Conservation (phyloP, 2,113 vertebrate genomes). For the Myiozetetes cayanensis region DNA sequence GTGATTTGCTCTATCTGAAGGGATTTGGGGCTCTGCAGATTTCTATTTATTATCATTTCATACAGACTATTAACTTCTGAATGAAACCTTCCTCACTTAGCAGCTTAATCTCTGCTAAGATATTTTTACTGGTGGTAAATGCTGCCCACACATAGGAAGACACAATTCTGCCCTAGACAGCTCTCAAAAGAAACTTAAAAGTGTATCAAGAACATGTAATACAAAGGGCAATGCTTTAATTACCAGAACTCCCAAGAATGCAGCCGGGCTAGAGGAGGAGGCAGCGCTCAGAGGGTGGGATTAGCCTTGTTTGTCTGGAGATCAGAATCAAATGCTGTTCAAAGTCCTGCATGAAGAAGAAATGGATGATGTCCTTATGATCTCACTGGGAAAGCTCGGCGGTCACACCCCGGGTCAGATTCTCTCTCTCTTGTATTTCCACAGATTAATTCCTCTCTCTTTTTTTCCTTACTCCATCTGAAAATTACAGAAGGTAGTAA, state of each 20-base stretch:
- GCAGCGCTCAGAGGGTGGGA: background rate
- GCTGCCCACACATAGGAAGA: slow-evolving; percentile 35
- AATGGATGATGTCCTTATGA: slow-evolving; percentile 17
- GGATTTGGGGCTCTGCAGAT: background rate
- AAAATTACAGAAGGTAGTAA: slow-evolving; percentile 9
- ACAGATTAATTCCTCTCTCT: background rate
- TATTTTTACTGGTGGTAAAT: slow-evolving; percentile 3
- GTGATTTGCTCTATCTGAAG: background rate
- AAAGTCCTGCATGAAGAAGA: slow-evolving; percentile 33
- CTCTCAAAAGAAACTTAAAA: background rate
- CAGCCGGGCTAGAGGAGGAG: slow-evolving; percentile 25
- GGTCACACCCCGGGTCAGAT: background rate
- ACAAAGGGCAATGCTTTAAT: slow-evolving; percentile 6
- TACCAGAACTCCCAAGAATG: slow-evolving; percentile 25
- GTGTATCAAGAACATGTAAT: background rate
- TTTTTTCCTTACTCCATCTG: background rate
- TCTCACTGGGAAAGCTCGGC: slow-evolving; percentile 8
- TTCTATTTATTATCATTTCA: background rate
- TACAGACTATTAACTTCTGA: slow-evolving; percentile 5
- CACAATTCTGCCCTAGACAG: slow-evolving; percentile 3
- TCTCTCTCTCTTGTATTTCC: background rate
- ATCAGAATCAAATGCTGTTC: slow-evolving; percentile 40
- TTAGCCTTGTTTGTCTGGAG: slow-evolving; percentile 33
- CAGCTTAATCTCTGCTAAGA: background rate
- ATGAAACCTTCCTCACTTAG: background rate